These are phyloP conservation scores for Chymomyza costata DNA, from an alignment of 1,140 invertebrate species.

Conservation along the genomic window DNA sequence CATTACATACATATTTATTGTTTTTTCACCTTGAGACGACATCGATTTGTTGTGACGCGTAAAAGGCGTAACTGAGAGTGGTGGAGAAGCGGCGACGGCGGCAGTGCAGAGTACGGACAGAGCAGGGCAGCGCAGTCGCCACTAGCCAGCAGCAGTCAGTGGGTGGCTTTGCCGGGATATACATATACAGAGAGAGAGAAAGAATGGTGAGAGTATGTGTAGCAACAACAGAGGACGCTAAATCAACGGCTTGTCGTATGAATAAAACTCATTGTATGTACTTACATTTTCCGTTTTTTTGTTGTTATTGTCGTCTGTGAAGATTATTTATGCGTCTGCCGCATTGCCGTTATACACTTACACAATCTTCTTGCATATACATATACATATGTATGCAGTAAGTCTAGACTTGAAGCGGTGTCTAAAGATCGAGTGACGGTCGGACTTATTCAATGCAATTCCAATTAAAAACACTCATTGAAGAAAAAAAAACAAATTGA, in stretches of 20 bases:
- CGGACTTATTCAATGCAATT: too few relatives aligned
- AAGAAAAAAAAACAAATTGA: too few relatives aligned
- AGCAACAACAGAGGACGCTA: conserved; percentile 41
- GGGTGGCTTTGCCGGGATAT: too few relatives aligned
- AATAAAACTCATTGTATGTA: conserved; percentile 18
- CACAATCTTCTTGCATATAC: too few relatives aligned
- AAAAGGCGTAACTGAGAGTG: conserved; percentile 6
- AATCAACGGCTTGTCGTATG: conserved; percentile 47
- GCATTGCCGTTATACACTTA: conserved; percentile 15
- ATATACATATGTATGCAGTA: too few relatives aligned
- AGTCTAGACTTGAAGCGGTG: too few relatives aligned
- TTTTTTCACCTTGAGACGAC: conserved; percentile 67
- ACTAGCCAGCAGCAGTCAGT: too few relatives aligned
- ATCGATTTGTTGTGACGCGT: conserved; percentile 66
- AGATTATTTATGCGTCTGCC: conserved; percentile 13
- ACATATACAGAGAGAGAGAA: conserved; percentile 23
- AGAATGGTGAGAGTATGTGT: conserved; percentile 1
- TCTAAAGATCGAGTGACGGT: too few relatives aligned
- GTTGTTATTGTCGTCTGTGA: conserved; percentile 48
- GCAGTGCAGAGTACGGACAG: too few relatives aligned
- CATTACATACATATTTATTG: conserved; percentile 46
- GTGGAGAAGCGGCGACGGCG: conserved; percentile 22
- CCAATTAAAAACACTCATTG: too few relatives aligned
- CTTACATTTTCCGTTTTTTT: conserved; percentile 1
- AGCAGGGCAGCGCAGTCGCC: too few relatives aligned